phyloP scores from a whole-genome alignment of 2,888 invertebrate species.

The Synergus umbraculus region DNA sequence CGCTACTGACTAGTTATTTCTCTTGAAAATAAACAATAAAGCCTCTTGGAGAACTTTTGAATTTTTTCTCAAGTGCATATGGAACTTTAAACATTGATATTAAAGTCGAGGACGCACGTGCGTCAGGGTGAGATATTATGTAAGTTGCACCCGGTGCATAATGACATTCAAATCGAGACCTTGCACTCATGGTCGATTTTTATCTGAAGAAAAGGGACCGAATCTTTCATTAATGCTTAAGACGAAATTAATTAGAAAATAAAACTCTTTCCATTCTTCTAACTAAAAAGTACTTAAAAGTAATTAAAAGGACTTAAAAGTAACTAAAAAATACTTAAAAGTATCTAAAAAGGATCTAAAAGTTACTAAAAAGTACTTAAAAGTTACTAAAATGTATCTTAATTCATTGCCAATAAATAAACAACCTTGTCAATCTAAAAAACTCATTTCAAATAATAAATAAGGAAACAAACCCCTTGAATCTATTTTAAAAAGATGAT shows the following conservation, averaged over 20 bases:
- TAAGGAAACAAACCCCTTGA: neutral
- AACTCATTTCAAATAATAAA: too few relatives aligned
- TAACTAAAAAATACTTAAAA: too few relatives aligned
- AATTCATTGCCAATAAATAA: neutral
- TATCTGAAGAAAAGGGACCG: constrained; percentile 21
- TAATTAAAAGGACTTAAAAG: too few relatives aligned
- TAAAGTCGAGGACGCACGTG: constrained; percentile 40
- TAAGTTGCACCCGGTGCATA: constrained; percentile 33
- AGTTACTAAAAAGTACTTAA: too few relatives aligned
- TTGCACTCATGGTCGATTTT: constrained; percentile 32
- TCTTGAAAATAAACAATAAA: neutral
- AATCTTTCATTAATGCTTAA: neutral
- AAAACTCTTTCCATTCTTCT: too few relatives aligned
- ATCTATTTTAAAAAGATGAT: neutral
- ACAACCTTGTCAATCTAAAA: too few relatives aligned
- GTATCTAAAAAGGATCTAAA: too few relatives aligned
- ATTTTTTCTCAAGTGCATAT: neutral
- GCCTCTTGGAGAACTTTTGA: neutral
- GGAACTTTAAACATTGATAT: constrained; percentile 1
- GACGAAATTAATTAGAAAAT: neutral
- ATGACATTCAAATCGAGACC: constrained; percentile 35
- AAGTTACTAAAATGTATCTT: too few relatives aligned
- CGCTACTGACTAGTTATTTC: neutral
- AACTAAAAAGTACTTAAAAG: too few relatives aligned
- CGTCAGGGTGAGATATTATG: constrained; percentile 33